These are phyloP conservation scores for Suillia variegata DNA, from an alignment of 2,888 invertebrate genomes.

Conservation along the genomic window DNA sequence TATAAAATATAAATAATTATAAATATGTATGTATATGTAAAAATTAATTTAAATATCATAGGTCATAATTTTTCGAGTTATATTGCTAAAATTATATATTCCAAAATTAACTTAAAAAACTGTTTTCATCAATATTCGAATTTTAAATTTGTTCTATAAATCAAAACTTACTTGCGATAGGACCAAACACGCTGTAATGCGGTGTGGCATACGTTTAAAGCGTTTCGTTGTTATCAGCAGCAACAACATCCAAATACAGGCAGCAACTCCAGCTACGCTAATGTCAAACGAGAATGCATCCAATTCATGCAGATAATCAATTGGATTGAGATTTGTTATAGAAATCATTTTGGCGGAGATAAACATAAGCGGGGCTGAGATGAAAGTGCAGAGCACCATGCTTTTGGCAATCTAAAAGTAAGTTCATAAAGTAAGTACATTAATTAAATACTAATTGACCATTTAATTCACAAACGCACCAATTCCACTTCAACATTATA, in stretches of 20 bases:
- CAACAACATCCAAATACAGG: slow-evolving; percentile 78
- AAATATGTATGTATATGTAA: neutral
- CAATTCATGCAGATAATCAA: slow-evolving; percentile 77
- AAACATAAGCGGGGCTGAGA: slow-evolving; percentile 94
- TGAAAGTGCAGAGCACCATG: slow-evolving; percentile 92
- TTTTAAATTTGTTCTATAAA: neutral
- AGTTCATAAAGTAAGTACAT: too few species aligned
- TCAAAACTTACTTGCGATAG: slow-evolving; percentile 73
- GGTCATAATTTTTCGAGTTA: neutral
- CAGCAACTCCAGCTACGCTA: slow-evolving; percentile 78
- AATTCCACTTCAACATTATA: slow-evolving; percentile 86
- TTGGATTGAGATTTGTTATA: slow-evolving; percentile 70
- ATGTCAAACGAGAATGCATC: slow-evolving; percentile 82
- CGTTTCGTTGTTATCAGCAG: slow-evolving; percentile 78
- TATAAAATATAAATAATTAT: neutral
- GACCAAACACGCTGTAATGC: slow-evolving; percentile 77
- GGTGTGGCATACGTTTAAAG: slow-evolving; percentile 79
- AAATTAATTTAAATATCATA: neutral
- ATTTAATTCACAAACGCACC: slow-evolving; percentile 64
- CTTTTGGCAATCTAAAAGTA: slow-evolving; percentile 81
- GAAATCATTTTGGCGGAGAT: slow-evolving; percentile 93
- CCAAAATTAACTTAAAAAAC: too few species aligned
- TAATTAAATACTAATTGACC: neutral
- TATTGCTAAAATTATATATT: too few species aligned
- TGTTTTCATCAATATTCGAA: too few species aligned